Percentiles rank a stretch among this genome's conserved stretches.
Evolutionary conservation across 2,888 invertebrate genomes (phyloP).

Genomic region (Apotomis betuletana): DNA sequence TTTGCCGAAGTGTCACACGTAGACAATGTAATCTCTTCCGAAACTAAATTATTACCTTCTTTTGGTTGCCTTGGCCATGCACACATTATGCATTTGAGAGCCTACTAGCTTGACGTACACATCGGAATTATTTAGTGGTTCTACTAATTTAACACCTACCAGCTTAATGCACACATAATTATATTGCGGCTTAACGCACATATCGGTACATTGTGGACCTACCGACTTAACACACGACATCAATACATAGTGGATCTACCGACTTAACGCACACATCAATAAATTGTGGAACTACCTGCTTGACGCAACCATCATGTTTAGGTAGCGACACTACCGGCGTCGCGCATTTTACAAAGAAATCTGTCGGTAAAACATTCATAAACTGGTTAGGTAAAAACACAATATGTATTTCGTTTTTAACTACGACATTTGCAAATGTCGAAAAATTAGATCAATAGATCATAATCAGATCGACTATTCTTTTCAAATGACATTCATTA

Average conservation of each 20-base stretch:
- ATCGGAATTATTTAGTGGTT: background rate
- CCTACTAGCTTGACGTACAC: background rate
- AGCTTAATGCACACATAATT: background rate
- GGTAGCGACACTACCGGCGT: background rate
- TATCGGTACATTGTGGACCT: no score
- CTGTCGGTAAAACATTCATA: constrained; percentile 2
- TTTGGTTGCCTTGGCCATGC: background rate
- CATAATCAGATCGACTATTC: background rate
- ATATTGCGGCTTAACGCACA: no score
- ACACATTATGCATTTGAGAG: background rate
- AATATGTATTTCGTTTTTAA: background rate
- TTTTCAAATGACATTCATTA: background rate
- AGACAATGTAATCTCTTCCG: background rate
- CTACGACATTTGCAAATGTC: background rate
- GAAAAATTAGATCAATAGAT: background rate
- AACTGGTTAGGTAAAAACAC: constrained; percentile 1
- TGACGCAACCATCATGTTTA: no score
- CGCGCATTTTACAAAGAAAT: background rate
- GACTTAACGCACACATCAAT: no score
- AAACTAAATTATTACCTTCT: background rate
- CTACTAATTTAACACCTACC: background rate
- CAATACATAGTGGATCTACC: no score
- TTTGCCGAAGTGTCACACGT: constrained; percentile 3
- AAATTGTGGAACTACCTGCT: no score
- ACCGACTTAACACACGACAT: no score